Evolutionary conservation across 2,888 invertebrate genomes (phyloP), one percentile per base, ranked within the genome.

Genomic region (Graphium colonna): DNA sequence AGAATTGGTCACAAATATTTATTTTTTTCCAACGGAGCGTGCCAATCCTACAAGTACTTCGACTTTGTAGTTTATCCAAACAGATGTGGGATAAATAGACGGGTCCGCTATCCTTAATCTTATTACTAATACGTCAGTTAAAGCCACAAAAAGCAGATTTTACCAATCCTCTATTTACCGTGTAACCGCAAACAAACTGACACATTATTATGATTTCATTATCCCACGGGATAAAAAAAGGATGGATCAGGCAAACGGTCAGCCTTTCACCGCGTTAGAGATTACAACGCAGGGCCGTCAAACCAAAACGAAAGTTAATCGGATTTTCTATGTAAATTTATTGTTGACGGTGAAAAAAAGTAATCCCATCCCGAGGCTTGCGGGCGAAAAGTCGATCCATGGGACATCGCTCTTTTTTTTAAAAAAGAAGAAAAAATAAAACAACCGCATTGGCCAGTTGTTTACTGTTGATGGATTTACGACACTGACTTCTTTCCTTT

Each of bases 261-360:
- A 61, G 55, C 60, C 64, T 73, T 75, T 75, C 79, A 72, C 76
- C 66, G 67, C 62, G 61, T 64, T 61, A 56, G 59, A 57, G 70
- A 75, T 76, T 71, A 77, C 69, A 66, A 69, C 69, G 65, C 71
- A 69, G 71, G 67, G 70, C 67, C 67, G 66, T 65, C 52, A 39
- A 71, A 79, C 69, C 68, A 3, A n/a, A 21, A 21, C 21, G 21
- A 69, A 73, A 77, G 75, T 69, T 83, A 84, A 84, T 81, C 80
- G 77, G 79, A 82, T 84, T 82, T 79, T 69, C 75, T 74, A 72
- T 78, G 77, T 80, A 75, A 78, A 74, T 68, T 71, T 76, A 75
- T 81, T 83, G 79, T 81, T 74, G 64, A 31, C 31, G 10, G 26
- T 55, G 64, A 68, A 68, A 60, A n/a, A 60, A 61, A 60, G 45